Base-by-base conservation (phyloP, 2,797 vertebrate genomes). In the Bovichtus variegatus region DNA sequence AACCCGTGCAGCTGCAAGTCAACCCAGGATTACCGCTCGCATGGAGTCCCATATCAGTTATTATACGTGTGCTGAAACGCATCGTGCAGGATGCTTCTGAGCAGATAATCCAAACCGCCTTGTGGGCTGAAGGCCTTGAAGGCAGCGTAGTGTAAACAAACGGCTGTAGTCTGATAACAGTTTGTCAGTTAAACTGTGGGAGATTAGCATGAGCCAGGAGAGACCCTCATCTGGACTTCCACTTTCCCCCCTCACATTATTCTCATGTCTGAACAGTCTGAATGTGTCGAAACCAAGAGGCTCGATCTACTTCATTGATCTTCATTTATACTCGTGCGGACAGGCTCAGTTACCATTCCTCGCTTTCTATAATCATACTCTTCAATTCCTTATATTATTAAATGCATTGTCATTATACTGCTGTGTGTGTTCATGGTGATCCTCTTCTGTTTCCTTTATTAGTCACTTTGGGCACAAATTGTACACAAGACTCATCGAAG, bases 181-280 rank as follows among this genome's bases (percentile, higher is more conserved):
- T 74, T 65, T 80, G 88, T 71, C 86, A 18, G 92, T 92, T 93
- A 72, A 89, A 92, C 83, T 77, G 85, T 84, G 58, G 61, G 68
- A 76, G 84, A 89, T 85, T 78, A 89, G 55, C 31, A 47, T 18
- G 25, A 81, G 36, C 15, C 40, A 36, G 36, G 40, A 38, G 53
- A 74, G 68, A 54, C 47, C 6, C 55, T 76, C 72, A 67, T 74
- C 34, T 72, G 64, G 64, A 70, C 71, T 70, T 85, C 61, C 29
- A n/a, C 55, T 13, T 43, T 61, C 65, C 18, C 7, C 19, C 2
- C 34, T 6, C 23, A 53, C 23, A 15, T 29, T 46, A 58, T 34
- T 16, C 18, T 64, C 43, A 38, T 12, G 43, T 54, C 31, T 61
- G 4, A 51, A 16, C 18, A 19, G 23, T n/a, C 12, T 41, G 21